Evolutionary conservation across 2,888 invertebrate genomes (phyloP), one percentile per base, ranked within the genome.

Genomic region (Electrophaes corylata): DNA sequence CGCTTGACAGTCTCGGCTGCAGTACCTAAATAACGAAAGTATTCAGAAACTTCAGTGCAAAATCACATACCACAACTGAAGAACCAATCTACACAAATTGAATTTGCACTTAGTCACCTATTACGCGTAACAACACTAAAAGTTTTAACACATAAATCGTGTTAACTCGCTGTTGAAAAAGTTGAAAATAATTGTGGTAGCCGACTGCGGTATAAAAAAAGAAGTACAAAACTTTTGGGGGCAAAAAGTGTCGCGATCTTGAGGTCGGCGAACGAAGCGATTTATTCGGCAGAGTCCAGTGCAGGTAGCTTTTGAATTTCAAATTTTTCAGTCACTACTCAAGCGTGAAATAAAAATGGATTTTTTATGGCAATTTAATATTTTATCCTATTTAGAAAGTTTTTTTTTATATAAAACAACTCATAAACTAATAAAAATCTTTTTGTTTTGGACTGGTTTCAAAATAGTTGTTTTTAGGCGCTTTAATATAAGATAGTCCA

Each of bases 101-200:
- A 58, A 60, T 63, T 68, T 55, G 58, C 67, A 57, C 57, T 65
- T 31, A 33, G 18, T 31, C 19, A 31, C 49, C 31, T 67, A 62
- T 75, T 71, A 71, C 70, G 45, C 40, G 59, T 60, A 64, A 64
- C 67, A 64, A 59, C 75, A 76, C 76, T 75, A 72, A 78, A 77
- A 72, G 75, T 76, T 83, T 84, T 79, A 79, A 81, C 78, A 79
- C 79, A 83, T 83, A 83, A 81, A 79, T 77, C 76, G 80, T 79
- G 81, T 62, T 62, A 82, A 84, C 75, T 80, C 78, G 76, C 76
- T 71, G 59, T 71, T 81, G 81, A 88, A 90, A 89, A 88, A 89
- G 81, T 86, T 79, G 75, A 80, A 86, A 90, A 88, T 90, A 88
- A 90, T 90, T 89, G 88, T 81, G 80, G 82, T 76, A 80, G 75